These are phyloP conservation scores for Aspidiotus rigidus DNA, from an alignment of 2,888 invertebrate genomes.

Conservation along the genomic window DNA sequence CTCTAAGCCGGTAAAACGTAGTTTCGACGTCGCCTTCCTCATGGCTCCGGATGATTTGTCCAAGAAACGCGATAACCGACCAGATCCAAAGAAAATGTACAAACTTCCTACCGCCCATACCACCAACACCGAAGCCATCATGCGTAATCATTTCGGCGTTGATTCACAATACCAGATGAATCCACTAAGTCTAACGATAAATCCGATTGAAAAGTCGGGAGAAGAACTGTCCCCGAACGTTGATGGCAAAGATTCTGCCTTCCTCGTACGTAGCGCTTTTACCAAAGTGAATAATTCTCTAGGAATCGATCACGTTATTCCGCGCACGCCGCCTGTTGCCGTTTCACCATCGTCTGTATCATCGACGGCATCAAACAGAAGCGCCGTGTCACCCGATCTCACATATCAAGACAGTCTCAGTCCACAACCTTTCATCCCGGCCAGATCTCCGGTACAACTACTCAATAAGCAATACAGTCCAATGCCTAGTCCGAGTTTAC, in stretches of 20 bases:
- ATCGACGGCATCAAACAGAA: conserved; percentile 36
- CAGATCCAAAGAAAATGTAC: conserved; percentile 4
- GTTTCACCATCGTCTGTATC: conserved; percentile 39
- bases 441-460: conserved; percentile 16
- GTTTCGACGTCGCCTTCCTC: conserved; percentile 82
- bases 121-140: not conserved
- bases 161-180: conserved; percentile 26
- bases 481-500: not conserved
- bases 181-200: conserved; percentile 23
- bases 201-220: not conserved
- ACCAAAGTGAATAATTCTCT: conserved; percentile 57
- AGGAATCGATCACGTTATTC: conserved; percentile 6
- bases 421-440: conserved; percentile 47
- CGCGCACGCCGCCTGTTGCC: conserved; percentile 35
- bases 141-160: not conserved
- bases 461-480: conserved; percentile 4
- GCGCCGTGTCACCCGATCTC: conserved; percentile 53
- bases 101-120: conserved; percentile 3
- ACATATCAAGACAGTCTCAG: conserved; percentile 70
- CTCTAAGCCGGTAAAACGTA: conserved; percentile 51
- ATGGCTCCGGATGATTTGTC: conserved; percentile 69
- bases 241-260: conserved; percentile 44
- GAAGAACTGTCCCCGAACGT: not conserved
- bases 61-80: conserved; percentile 38
- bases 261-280: conserved; percentile 57